Evolutionary conservation across 1,140 invertebrate species (phyloP).

Genomic region (Apis mellifera): Amel_HAv3.1 CM009931.2:17823001-17823500

Average conservation of each 20-base stretch:
- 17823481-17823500: slow-evolving; percentile 60
- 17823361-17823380: too few species aligned
- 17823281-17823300: not conserved
- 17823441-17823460: not conserved
- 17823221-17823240: slow-evolving; percentile 1
- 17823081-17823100: slow-evolving; percentile 27
- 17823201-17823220: not conserved
- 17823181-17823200: slow-evolving; percentile 46
- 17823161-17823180: slow-evolving; percentile 44
- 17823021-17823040: slow-evolving; percentile 17
- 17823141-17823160: slow-evolving; percentile 9
- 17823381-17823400: too few species aligned
- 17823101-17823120: slow-evolving; percentile 9
- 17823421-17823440: not conserved
- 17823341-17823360: too few species aligned
- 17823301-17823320: not conserved
- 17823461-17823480: slow-evolving; percentile 11
- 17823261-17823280: not conserved
- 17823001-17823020: slow-evolving; percentile 15
- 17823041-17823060: slow-evolving; percentile 47
- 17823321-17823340: not conserved
- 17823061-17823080: slow-evolving; percentile 1
- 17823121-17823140: not conserved
- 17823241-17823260: slow-evolving; percentile 19
- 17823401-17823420: too few species aligned